These are phyloP conservation scores for Allygus modestus DNA, from an alignment of 2,888 invertebrate genomes.

Conservation along the genomic window DNA sequence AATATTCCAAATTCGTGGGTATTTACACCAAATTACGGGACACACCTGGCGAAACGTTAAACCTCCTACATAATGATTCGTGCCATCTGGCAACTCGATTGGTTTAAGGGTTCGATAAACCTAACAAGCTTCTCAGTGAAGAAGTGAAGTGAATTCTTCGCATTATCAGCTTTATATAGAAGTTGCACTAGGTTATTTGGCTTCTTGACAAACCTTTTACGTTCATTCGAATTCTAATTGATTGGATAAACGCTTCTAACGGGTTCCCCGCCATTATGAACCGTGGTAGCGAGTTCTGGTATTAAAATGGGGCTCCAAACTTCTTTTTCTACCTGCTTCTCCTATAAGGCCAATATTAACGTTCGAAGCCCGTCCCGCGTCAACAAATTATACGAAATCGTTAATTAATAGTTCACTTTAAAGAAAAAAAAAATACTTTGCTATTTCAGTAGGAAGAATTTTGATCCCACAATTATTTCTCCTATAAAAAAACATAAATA, in stretches of 20 bases:
- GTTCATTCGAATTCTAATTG: conserved; percentile 18
- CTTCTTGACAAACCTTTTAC: conserved; percentile 5
- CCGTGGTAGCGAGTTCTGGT: not conserved
- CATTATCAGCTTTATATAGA: conserved; percentile 19
- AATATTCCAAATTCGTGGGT: not conserved
- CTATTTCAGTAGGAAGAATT: no score
- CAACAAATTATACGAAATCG: no score
- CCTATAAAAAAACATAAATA: no score
- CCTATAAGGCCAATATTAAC: no score
- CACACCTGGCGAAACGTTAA: not conserved
- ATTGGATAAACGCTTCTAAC: conserved; percentile 10
- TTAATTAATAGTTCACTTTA: no score
- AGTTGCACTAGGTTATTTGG: conserved; percentile 15
- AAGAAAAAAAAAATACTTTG: no score
- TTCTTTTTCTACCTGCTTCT: no score
- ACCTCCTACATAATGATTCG: not conserved
- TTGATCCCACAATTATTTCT: no score
- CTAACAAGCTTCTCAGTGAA: not conserved
- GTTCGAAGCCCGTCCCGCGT: no score
- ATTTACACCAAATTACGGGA: not conserved
- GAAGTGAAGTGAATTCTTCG: not conserved
- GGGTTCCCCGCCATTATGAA: not conserved
- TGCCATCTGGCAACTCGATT: not conserved
- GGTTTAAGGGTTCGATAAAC: conserved; percentile 14
- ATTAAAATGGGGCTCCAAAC: no score